These are phyloP conservation scores for Scortum barcoo DNA, from an alignment of 2,113 vertebrate species.

Conservation along the genomic window DNA sequence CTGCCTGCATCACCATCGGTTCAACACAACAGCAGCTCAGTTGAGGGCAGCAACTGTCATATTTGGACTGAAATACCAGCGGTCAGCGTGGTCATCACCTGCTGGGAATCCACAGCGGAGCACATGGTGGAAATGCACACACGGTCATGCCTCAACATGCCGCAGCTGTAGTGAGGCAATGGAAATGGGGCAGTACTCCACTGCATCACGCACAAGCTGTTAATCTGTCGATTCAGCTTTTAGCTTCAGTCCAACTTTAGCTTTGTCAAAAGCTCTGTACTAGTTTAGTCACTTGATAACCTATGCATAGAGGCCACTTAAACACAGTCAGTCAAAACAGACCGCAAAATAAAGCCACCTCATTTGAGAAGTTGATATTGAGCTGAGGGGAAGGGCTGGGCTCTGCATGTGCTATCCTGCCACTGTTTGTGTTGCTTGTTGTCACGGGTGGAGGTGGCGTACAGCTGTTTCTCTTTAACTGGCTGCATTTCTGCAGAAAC, in stretches of 20 bases:
- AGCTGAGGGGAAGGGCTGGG: slow-evolving; percentile 45
- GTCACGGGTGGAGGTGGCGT: slow-evolving; percentile 49
- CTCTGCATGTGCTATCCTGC: slow-evolving; percentile 53
- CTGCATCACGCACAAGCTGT: background rate
- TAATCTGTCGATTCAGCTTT: slow-evolving; percentile 34
- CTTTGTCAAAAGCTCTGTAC: slow-evolving; percentile 13
- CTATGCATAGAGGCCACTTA: background rate
- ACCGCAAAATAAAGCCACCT: slow-evolving; percentile 2
- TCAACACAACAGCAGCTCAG: background rate
- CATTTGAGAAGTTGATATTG: slow-evolving; percentile 21
- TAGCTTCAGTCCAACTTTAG: slow-evolving; percentile 18
- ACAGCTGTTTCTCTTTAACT: slow-evolving; percentile 64
- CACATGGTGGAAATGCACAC: background rate
- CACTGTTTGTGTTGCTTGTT: slow-evolving; percentile 48
- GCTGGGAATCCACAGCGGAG: background rate
- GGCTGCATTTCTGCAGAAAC: slow-evolving; percentile 33
- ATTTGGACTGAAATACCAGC: background rate
- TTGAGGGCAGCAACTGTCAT: background rate
- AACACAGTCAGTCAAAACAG: slow-evolving; percentile 6
- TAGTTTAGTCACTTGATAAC: slow-evolving; percentile 18
- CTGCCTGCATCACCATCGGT: background rate
- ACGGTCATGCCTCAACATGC: slow-evolving; percentile 38
- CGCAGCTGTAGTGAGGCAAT: background rate
- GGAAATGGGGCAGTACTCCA: slow-evolving; percentile 7
- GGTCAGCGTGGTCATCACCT: background rate